Evolutionary conservation across 2,797 vertebrate species (phyloP).

Genomic region (Sebastes ruberrimus): DNA sequence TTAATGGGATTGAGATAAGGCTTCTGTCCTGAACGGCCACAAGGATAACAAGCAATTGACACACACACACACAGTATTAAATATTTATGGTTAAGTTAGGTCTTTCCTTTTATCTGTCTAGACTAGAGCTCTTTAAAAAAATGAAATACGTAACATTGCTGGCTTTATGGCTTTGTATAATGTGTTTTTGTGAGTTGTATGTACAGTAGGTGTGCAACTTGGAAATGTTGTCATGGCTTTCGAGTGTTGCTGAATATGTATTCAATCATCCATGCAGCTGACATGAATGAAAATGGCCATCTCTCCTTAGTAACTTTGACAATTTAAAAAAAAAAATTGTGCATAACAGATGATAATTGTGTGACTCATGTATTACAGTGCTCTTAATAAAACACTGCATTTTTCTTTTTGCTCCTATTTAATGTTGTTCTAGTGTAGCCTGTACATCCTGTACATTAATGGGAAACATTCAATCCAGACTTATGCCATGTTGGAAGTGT

Average conservation of each 20-base stretch:
- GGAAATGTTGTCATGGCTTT: neutral
- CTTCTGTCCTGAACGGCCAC: constrained; percentile 9
- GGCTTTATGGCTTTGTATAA: neutral
- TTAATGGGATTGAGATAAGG: constrained; percentile 36
- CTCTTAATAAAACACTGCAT: neutral
- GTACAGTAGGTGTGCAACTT: neutral
- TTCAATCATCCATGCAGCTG: neutral
- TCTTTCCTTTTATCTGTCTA: constrained; percentile 5
- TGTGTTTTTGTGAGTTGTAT: neutral
- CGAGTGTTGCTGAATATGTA: neutral
- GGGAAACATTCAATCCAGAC: neutral
- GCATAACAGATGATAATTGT: neutral
- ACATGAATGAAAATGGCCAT: neutral
- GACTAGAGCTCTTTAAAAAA: neutral
- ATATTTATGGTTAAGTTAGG: constrained; percentile 4
- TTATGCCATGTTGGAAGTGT: neutral
- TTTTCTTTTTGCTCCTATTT: neutral
- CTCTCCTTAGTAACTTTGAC: neutral
- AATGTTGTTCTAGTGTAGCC: neutral
- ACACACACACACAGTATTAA: constrained; percentile 6
- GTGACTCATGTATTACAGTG: neutral
- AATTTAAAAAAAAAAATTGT: neutral
- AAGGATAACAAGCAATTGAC: neutral
- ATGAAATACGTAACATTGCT: neutral
- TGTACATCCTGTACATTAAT: too few relatives aligned